A percentile compares a stretch with the other conserved stretches of the same genome.
Evolutionary conservation across 2,797 vertebrate genomes (phyloP).

Genomic region (Pteronotus mesoamericanus): DNA sequence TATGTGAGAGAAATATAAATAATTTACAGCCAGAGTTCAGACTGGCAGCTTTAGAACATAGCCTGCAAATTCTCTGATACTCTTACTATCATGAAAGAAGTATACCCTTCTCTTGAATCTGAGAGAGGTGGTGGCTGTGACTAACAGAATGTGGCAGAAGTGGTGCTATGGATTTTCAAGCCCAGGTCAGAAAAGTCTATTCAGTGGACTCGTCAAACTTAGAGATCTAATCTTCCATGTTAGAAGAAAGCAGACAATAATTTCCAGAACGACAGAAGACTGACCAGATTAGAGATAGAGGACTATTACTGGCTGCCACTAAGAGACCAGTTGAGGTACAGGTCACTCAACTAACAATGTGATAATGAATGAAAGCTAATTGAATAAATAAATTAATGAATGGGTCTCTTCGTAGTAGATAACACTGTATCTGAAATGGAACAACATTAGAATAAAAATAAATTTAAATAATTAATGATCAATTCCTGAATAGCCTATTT

Average conservation of each 20-base stretch:
- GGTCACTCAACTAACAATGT: not conserved
- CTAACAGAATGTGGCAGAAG: not conserved
- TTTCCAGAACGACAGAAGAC: not conserved
- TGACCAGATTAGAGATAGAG: not conserved
- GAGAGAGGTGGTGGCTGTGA: not conserved
- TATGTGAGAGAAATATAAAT: conserved; percentile 17
- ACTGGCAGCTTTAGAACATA: not conserved
- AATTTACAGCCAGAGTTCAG: not conserved
- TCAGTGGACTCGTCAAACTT: not conserved
- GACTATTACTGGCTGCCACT: not conserved
- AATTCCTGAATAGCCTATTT: not conserved
- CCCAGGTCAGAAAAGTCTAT: not conserved
- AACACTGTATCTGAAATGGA: not conserved
- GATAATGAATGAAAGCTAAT: not conserved
- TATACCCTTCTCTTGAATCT: not conserved
- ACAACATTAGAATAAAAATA: conserved; percentile 24
- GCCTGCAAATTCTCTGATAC: not conserved
- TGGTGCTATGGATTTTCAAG: not conserved
- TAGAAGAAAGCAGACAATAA: not conserved
- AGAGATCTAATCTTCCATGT: not conserved
- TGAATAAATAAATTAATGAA: conserved; percentile 28
- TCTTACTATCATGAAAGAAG: not conserved
- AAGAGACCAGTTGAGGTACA: not conserved
- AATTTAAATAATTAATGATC: conserved; percentile 7
- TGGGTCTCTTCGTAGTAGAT: not conserved